Evolutionary conservation across 1,140 invertebrate species (phyloP).

Genomic region (Andrena cerasifolii): DNA sequence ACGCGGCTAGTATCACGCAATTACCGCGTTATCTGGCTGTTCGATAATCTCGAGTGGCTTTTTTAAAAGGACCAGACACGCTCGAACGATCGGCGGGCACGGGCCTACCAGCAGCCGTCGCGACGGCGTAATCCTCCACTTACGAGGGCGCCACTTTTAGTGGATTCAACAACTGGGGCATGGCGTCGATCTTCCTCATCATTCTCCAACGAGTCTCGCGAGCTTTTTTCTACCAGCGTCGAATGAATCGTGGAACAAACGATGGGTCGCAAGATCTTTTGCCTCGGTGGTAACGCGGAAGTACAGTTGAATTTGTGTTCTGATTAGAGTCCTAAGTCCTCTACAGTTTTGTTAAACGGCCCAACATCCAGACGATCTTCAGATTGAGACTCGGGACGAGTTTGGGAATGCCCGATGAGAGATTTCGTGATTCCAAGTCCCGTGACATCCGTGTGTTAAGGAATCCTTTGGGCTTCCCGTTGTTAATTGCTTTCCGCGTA

Average conservation of each 20-base stretch:
- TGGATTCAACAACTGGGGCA: slow-evolving; percentile 19
- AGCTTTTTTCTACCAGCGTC: not conserved
- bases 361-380: not conserved
- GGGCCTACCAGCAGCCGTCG: slow-evolving; percentile 44
- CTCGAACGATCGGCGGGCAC: slow-evolving; percentile 41
- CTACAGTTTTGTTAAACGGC: too few species aligned
- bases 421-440: not conserved
- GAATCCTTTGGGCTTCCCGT: not conserved
- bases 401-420: slow-evolving; percentile 4
- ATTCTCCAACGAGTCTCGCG: not conserved
- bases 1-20: slow-evolving; percentile 44
- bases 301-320: not conserved
- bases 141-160: slow-evolving; percentile 48
- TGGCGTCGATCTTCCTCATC: slow-evolving; percentile 15
- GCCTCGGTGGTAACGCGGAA: too few species aligned
- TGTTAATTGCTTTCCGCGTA: not conserved
- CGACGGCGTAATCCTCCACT: slow-evolving; percentile 47
- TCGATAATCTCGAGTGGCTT: slow-evolving; percentile 54
- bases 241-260: not conserved
- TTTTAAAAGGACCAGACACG: slow-evolving; percentile 55
- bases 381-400: not conserved
- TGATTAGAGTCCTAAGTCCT: too few species aligned
- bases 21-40: slow-evolving; percentile 46
- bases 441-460: not conserved
- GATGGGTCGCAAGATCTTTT: not conserved